Conservation (phyloP, 2,113 vertebrate species). For the Nibea coibor region DNA sequence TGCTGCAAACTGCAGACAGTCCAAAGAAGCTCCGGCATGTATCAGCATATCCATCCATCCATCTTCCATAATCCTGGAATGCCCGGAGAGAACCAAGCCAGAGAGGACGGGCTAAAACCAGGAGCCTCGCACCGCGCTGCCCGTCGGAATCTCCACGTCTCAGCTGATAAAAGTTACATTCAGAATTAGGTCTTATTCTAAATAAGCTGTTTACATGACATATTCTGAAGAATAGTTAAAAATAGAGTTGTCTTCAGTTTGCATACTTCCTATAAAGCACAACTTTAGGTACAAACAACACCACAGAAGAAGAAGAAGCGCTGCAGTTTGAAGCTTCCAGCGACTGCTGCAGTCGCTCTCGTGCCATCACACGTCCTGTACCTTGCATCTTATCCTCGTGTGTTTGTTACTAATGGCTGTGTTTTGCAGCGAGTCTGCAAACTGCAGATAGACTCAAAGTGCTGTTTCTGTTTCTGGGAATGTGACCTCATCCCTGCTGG, state of each 20-base stretch:
- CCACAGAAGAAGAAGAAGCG: too few relatives aligned
- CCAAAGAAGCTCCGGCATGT: too few relatives aligned
- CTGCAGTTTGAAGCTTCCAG: not conserved
- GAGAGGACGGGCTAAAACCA: too few relatives aligned
- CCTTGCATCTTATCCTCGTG: not conserved
- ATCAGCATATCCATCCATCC: too few relatives aligned
- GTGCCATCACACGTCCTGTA: not conserved
- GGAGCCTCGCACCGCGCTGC: too few relatives aligned
- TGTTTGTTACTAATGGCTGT: not conserved
- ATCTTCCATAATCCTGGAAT: too few relatives aligned
- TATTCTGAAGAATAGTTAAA: too few relatives aligned
- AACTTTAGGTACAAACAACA: not conserved
- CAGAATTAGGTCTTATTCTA: not conserved
- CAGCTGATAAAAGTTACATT: not conserved
- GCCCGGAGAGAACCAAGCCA: too few relatives aligned
- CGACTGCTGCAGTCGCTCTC: not conserved
- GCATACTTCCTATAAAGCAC: not conserved
- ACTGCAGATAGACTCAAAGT: slow-evolving; percentile 2
- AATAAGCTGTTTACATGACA: too few relatives aligned
- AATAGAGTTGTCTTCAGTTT: not conserved
- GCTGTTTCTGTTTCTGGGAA: not conserved
- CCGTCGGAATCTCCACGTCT: too few relatives aligned
- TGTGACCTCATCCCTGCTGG: not conserved
- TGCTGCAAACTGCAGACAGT: too few relatives aligned
- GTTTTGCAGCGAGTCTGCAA: not conserved